Evolutionary conservation across 1,140 invertebrate genomes (phyloP), one percentile per base, ranked within the genome.

Genomic region (Zaprionus ghesquierei): DNA sequence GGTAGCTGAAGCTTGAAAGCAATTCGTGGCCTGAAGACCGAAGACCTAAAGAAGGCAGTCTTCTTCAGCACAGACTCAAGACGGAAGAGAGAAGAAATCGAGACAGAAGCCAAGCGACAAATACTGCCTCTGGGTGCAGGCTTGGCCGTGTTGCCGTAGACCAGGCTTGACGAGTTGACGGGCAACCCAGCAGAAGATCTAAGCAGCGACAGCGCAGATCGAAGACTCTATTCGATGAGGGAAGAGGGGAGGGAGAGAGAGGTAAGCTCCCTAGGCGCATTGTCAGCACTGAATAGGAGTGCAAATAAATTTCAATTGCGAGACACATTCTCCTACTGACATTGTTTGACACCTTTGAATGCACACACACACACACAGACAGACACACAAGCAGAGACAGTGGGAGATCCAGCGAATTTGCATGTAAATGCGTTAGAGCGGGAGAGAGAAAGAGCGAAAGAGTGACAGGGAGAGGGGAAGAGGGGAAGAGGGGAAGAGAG

Each of bases 261-360:
- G 59, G 44, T 13, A 46, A 27, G 69, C 77, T 82, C 71, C 79
- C 80, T 62, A 76, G 63, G 63, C 79, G 76, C 79, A 87, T 87
- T 87, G 82, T 87, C 82, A 87, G 82, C 82, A 76, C 79, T 87
- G 82, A 87, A 87, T 87, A 79, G 82, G 87, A 87, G 82, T 87
- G 82, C 84, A 87, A 87, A 87, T 87, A 87, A 87, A 87, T 87
- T 87, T 87, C 84, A 87, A 87, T 87, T 87, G 84, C 84, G 85
- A 89, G 84, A 87, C 84, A 87, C 84, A 87, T 87, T 87, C 85
- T 87, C 84, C 82, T 84, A 86, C 82, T 86, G 82, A 86, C 82
- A 86, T 86, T 86, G 82, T 82, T 86, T 89, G 84, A 89, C 84
- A 87, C 84, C 82, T 87, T 89, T 75, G 86, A 82, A 76, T 72